These are phyloP conservation scores for Sitta europaea DNA, from an alignment of 2,113 vertebrate species.

Conservation along the genomic window DNA sequence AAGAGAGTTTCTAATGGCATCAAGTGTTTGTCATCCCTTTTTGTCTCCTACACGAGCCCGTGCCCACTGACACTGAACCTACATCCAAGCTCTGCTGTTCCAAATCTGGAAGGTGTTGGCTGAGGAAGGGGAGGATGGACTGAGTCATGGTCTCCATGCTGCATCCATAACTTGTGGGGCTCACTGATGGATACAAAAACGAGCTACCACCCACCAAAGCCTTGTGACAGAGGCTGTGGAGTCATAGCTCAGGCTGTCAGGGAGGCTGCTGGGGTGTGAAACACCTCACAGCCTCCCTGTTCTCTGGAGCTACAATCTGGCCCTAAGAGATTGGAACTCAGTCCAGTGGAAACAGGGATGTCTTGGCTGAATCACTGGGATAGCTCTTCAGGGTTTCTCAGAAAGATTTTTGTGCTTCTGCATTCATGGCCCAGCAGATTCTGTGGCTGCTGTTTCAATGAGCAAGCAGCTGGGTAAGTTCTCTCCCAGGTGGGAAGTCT, in stretches of 20 bases:
- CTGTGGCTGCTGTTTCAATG: background rate
- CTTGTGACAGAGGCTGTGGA: background rate
- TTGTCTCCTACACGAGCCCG: background rate
- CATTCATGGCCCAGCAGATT: background rate
- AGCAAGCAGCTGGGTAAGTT: background rate
- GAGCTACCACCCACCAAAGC: conserved; percentile 11
- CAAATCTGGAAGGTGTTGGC: conserved; percentile 52
- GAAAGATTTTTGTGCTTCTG: background rate
- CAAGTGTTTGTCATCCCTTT: background rate
- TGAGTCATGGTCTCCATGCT: background rate
- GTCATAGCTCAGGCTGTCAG: background rate
- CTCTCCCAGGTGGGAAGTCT: background rate
- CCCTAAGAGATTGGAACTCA: background rate
- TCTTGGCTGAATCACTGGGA: background rate
- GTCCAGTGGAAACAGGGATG: background rate
- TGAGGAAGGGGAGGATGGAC: background rate
- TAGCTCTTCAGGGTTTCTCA: background rate
- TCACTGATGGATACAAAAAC: background rate
- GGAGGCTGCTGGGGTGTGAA: background rate
- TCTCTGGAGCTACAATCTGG: background rate
- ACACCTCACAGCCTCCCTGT: background rate
- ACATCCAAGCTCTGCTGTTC: background rate
- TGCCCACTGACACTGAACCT: background rate
- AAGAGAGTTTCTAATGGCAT: background rate
- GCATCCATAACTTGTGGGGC: background rate